Percentiles rank a stretch among this genome's conserved stretches.
phyloP scores from a whole-genome alignment of 2,797 vertebrate species.

The Hippoglossus hippoglossus region DNA sequence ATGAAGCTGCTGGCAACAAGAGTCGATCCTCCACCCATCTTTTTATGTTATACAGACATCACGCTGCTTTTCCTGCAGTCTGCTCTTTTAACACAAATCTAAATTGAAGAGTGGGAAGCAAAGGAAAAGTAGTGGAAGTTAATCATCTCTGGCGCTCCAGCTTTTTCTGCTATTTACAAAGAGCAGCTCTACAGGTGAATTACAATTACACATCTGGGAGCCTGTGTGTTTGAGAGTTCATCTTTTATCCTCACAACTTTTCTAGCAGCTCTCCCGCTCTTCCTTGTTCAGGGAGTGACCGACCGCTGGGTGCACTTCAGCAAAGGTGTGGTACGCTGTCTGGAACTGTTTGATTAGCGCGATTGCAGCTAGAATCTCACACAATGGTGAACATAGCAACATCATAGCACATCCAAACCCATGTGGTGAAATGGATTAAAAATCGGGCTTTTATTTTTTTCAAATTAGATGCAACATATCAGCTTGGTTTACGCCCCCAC shows the following conservation, averaged over 20 bases:
- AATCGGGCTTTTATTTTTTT: conserved; percentile 51
- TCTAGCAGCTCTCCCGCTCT: conserved; percentile 2
- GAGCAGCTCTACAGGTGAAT: conserved; percentile 34
- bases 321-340: conserved; percentile 22
- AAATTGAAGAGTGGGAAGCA: conserved; percentile 17
- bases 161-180: conserved; percentile 30
- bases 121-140: conserved; percentile 8
- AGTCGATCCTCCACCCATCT: conserved; percentile 3
- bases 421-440: conserved; percentile 77
- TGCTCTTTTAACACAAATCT: conserved; percentile 34
- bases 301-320: conserved; percentile 12
- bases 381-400: conserved; percentile 48
- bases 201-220: conserved; percentile 17
- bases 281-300: conserved; percentile 13
- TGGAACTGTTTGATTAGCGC: conserved; percentile 44
- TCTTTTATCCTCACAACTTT: neutral
- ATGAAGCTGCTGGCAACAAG: conserved; percentile 30
- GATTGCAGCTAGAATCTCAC: conserved; percentile 47
- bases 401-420: conserved; percentile 36
- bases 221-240: conserved; percentile 10
- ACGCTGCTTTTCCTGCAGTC: conserved; percentile 7
- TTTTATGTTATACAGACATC: conserved; percentile 21
- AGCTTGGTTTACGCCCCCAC: conserved; percentile 72
- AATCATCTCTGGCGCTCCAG: conserved; percentile 25
- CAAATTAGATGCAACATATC: conserved; percentile 73